Evolutionary conservation across 2,797 vertebrate species (phyloP).

Genomic region (Sphaeramia orbicularis): DNA sequence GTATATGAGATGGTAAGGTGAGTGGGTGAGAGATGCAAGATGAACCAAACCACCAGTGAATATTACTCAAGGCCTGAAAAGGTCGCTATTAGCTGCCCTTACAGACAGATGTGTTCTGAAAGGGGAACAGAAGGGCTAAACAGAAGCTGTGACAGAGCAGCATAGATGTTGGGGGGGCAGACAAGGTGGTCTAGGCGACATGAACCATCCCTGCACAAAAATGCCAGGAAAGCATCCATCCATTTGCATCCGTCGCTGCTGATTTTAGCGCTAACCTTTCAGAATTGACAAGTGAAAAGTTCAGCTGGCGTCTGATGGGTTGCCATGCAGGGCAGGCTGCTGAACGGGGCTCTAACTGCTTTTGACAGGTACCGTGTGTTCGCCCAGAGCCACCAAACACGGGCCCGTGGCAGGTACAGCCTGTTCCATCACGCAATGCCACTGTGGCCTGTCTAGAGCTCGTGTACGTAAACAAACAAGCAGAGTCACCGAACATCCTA

Average conservation of each 20-base stretch:
- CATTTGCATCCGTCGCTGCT: conserved; percentile 83
- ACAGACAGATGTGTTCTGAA: conserved; percentile 68
- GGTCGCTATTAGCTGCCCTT: conserved; percentile 37
- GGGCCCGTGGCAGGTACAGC: conserved; percentile 75
- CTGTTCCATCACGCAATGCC: conserved; percentile 65
- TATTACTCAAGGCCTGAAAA: conserved; percentile 45
- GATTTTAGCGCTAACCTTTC: conserved; percentile 91
- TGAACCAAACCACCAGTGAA: conserved; percentile 34
- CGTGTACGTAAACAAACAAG: conserved; percentile 57
- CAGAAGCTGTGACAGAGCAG: conserved; percentile 28
- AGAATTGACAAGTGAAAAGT: conserved; percentile 93
- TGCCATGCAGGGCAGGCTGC: conserved; percentile 85
- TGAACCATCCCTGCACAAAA: conserved; percentile 72
- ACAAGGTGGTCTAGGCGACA: conserved; percentile 61
- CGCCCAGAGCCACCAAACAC: conserved; percentile 77
- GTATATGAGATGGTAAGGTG: conserved; percentile 29
- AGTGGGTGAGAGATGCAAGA: conserved; percentile 14
- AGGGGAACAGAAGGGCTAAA: conserved; percentile 50
- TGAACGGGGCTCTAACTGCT: conserved; percentile 87
- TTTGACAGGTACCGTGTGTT: conserved; percentile 91
- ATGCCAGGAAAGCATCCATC: conserved; percentile 80
- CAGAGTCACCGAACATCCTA: conserved; percentile 50
- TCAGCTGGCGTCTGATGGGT: conserved; percentile 86
- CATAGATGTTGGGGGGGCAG: conserved; percentile 30
- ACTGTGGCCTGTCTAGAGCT: conserved; percentile 35